Evolutionary conservation across 2,797 vertebrate species (phyloP), one percentile per base, ranked within the genome.

Genomic region (Parauchenoglanis punctatus): DNA sequence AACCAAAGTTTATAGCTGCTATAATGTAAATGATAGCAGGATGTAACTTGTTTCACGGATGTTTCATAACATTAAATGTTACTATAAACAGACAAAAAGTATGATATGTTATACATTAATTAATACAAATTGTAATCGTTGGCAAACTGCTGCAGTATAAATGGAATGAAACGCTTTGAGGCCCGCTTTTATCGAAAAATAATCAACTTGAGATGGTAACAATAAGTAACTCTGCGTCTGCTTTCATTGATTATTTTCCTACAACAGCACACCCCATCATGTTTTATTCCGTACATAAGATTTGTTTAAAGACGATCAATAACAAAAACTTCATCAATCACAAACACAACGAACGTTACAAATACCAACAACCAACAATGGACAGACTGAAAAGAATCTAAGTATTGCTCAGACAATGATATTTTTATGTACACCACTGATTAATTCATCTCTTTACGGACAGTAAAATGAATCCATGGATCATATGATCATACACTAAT

Each of bases 391-490:
- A 61, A 63, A 46, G 31, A 59, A 72, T 23, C 31, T n/a, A 56
- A 28, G 52, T 49, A 81, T 63, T 61, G 40, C 59, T 75, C 68
- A 87, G 56, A 63, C 68, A 76, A 12, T 76, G 58, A 18, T 25
- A 35, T 81, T 3, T 49, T 83, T 67, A 83, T 52, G 81, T 23
- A 63, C 20, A 83, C 31, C 4, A 67, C 10, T 31, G 10, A 63
- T 81, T 44, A 44, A 40, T 23, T 63, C 23, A 63, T 8, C 81
- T 49, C 28, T 52, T 52, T 52, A 67, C 18, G 40, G 59, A 82
- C 80, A 49, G 20, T 28, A 65, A 82, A 82, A 82, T 65, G 0
- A 83, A 67, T 52, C 10, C 35, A 44, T 46, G 20, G 18, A 13
- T 58, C 31, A 56, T 31, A 17, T 3, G 2, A 13, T 80, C 31